phyloP scores from a whole-genome alignment of 2,888 invertebrate species.

The Brenthis daphne region DNA sequence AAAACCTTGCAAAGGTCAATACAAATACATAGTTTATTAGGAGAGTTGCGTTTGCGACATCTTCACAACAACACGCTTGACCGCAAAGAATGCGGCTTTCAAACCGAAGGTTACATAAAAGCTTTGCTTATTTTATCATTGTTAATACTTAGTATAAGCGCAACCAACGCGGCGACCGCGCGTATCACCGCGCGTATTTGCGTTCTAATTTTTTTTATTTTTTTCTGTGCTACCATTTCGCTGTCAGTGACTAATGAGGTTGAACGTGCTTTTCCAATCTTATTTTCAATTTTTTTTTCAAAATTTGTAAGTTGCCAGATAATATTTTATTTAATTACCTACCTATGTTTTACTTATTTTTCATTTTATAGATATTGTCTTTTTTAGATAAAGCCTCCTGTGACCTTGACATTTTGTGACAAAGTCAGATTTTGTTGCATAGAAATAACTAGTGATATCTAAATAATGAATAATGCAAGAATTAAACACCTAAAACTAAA shows the following conservation, averaged over 20 bases:
- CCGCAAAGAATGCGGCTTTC: conserved; percentile 76
- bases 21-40: conserved; percentile 45
- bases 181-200: conserved; percentile 57
- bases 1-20: conserved; percentile 66
- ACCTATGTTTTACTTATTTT: conserved; percentile 7
- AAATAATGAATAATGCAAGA: not conserved
- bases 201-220: conserved; percentile 35
- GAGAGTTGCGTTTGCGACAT: conserved; percentile 62
- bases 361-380: not conserved
- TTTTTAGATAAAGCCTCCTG: conserved; percentile 15
- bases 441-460: conserved; percentile 40
- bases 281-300: conserved; percentile 28
- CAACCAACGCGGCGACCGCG: conserved; percentile 64
- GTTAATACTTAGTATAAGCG: conserved; percentile 67
- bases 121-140: conserved; percentile 64
- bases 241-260: conserved; percentile 48
- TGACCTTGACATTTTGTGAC: conserved; percentile 47
- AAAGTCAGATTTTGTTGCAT: conserved; percentile 36
- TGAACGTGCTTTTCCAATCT: conserved; percentile 42
- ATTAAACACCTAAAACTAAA: not conserved
- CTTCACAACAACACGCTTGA: conserved; percentile 64
- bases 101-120: conserved; percentile 77
- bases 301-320: conserved; percentile 30
- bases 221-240: conserved; percentile 34
- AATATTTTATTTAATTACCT: conserved; percentile 10